phyloP scores from a whole-genome alignment of 2,888 invertebrate genomes.

The Allophyes oxyacanthae region DNA sequence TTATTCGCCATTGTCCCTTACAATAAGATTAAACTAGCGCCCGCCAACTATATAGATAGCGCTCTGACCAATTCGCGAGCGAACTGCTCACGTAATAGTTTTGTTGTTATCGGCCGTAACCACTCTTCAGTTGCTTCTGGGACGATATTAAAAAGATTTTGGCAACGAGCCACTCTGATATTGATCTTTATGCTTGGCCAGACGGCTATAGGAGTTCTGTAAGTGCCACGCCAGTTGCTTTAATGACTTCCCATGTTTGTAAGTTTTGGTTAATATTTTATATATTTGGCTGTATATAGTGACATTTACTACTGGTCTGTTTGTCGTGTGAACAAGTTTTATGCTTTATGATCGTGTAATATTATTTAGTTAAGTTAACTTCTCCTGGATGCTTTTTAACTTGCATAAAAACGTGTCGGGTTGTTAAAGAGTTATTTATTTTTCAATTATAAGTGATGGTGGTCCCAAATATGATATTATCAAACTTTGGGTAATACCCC shows the following conservation, averaged over 20 bases:
- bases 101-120: conserved; percentile 86
- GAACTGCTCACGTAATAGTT: conserved; percentile 84
- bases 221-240: conserved; percentile 84
- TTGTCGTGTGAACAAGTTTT: conserved; percentile 60
- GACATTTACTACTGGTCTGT: conserved; percentile 75
- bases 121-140: conserved; percentile 83
- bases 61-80: conserved; percentile 78
- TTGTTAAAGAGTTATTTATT: conserved; percentile 60
- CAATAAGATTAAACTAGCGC: conserved; percentile 84
- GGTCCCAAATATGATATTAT: conserved; percentile 72
- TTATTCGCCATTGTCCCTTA: conserved; percentile 83
- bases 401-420: conserved; percentile 29
- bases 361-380: conserved; percentile 18
- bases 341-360: conserved; percentile 27
- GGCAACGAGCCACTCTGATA: conserved; percentile 87
- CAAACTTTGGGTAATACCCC: conserved; percentile 71
- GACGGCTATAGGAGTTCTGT: conserved; percentile 83
- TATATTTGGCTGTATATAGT: conserved; percentile 70
- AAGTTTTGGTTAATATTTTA: conserved; percentile 81
- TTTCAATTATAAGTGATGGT: conserved; percentile 65
- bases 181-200: conserved; percentile 88
- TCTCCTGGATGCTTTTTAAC: conserved; percentile 28
- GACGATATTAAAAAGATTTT: conserved; percentile 89
- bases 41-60: conserved; percentile 72
- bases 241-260: conserved; percentile 88